phyloP scores from a whole-genome alignment of 2,888 invertebrate genomes.

The Ceramica pisi region DNA sequence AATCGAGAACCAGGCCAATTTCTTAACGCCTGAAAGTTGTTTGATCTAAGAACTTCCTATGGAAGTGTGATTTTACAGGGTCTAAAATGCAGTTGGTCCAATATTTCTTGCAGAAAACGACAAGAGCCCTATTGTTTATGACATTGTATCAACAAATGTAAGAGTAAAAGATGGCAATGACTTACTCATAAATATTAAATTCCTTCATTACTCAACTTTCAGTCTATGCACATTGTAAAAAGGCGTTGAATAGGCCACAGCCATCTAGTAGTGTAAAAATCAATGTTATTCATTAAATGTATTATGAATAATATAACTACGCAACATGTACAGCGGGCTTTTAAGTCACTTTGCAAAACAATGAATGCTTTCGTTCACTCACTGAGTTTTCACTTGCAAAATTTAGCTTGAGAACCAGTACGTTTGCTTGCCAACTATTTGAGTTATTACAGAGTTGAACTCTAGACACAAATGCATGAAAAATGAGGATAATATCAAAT shows the following conservation, averaged over 20 bases:
- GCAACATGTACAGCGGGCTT: constrained; percentile 59
- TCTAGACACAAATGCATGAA: constrained; percentile 29
- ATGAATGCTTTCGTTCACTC: constrained; percentile 60
- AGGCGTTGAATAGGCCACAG: not conserved
- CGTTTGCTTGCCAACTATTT: constrained; percentile 35
- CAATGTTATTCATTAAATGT: no score
- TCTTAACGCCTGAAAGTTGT: not conserved
- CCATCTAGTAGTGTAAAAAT: not conserved
- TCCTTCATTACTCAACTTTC: not conserved
- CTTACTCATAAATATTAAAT: not conserved
- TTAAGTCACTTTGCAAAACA: constrained; percentile 54
- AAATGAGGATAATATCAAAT: constrained; percentile 7
- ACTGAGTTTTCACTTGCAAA: constrained; percentile 46
- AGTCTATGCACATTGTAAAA: not conserved
- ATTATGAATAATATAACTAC: no score
- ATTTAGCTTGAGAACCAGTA: constrained; percentile 31
- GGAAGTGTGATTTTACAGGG: not conserved
- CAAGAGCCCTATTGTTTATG: no score
- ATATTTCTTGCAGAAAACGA: no score
- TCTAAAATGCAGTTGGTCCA: not conserved
- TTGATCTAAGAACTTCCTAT: not conserved
- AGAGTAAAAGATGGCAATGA: constrained; percentile 21
- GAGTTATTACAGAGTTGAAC: not conserved
- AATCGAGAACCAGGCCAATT: not conserved
- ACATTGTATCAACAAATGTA: no score